These are phyloP conservation scores for Melanostoma mellinum DNA, from an alignment of 2,888 invertebrate genomes.

Conservation along the genomic window DNA sequence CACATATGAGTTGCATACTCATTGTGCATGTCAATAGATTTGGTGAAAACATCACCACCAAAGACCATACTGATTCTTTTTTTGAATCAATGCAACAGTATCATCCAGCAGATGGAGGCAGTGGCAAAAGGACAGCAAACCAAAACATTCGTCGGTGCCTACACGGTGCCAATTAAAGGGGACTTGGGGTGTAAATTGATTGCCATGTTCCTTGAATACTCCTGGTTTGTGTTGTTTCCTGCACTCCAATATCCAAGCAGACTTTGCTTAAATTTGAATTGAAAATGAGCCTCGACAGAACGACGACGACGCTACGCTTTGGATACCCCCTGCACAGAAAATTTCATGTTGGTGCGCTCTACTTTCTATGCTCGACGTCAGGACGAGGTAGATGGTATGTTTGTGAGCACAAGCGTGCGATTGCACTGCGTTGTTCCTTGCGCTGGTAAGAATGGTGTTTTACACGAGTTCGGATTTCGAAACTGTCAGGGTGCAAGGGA, in stretches of 20 bases:
- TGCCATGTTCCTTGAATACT: conserved; percentile 69
- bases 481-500: conserved; percentile 70
- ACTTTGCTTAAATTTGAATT: conserved; percentile 68
- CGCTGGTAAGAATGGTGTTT: conserved; percentile 71
- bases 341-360: conserved; percentile 62
- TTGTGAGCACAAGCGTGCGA: conserved; percentile 66
- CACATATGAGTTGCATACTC: conserved; percentile 60
- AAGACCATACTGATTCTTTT: conserved; percentile 59
- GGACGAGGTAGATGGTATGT: conserved; percentile 53
- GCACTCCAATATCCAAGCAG: conserved; percentile 60
- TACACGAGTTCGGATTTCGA: conserved; percentile 72
- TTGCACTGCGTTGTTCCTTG: conserved; percentile 53
- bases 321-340: conserved; percentile 28
- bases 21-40: conserved; percentile 70
- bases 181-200: conserved; percentile 73
- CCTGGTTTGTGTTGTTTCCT: conserved; percentile 61
- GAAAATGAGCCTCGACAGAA: conserved; percentile 62
- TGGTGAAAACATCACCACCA: conserved; percentile 63
- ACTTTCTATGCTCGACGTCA: conserved; percentile 61
- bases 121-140: conserved; percentile 55
- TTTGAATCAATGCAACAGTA: conserved; percentile 56
- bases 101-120: conserved; percentile 49
- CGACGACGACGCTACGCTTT: conserved; percentile 39
- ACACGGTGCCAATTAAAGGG: conserved; percentile 73
- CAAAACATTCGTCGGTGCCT: conserved; percentile 64